These are phyloP conservation scores for Carterocephalus palaemon DNA, from an alignment of 2,888 invertebrate species.

Conservation along the genomic window DNA sequence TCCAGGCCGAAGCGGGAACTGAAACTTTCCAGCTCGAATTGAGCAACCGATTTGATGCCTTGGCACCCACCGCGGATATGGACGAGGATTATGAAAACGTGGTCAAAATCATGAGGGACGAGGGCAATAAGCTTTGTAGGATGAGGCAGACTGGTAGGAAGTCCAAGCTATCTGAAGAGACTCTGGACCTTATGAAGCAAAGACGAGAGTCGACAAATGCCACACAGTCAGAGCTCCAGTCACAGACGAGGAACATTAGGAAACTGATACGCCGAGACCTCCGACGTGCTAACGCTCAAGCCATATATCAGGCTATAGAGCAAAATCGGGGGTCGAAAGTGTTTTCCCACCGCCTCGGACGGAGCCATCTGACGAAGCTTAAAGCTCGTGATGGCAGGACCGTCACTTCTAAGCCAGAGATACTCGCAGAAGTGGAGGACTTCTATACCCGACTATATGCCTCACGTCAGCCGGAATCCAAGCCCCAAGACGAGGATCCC, in stretches of 20 bases:
- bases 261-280: background rate
- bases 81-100: too few species aligned
- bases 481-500: background rate
- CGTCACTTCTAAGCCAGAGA: background rate
- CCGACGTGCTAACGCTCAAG: background rate
- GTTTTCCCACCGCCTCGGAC: background rate
- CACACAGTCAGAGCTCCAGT: too few species aligned
- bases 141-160: too few species aligned
- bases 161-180: too few species aligned
- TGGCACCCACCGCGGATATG: too few species aligned
- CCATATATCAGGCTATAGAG: background rate
- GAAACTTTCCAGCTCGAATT: conserved; percentile 7
- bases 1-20: background rate
- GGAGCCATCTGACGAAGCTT: background rate
- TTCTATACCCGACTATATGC: conserved; percentile 11
- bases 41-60: too few species aligned
- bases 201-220: too few species aligned
- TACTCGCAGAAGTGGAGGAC: conserved; percentile 6
- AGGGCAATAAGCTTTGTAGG: too few species aligned
- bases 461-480: background rate
- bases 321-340: conserved; percentile 4
- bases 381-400: background rate
- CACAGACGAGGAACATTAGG: too few species aligned
- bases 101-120: too few species aligned
- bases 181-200: too few species aligned